Conservation (phyloP, 1,140 invertebrate species). For the Drosophila melanica region DNA sequence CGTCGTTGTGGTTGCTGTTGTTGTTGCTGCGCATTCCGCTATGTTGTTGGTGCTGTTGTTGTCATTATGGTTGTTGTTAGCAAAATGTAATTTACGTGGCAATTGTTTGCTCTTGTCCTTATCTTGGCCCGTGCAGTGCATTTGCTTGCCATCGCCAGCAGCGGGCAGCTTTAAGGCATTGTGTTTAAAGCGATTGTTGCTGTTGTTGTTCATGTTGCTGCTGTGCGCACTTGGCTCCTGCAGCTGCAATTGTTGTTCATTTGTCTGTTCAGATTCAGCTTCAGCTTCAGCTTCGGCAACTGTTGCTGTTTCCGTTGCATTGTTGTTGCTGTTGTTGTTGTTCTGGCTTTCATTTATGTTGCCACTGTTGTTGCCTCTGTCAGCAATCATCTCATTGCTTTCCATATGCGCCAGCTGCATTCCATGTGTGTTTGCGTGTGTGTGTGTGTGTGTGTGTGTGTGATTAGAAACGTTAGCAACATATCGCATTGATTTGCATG, state of each 20-base stretch:
- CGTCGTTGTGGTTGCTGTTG: constrained; percentile 9
- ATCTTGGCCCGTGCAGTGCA: constrained; percentile 21
- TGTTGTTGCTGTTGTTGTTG: constrained; percentile 9
- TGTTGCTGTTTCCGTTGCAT: not conserved
- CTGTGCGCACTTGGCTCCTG: not conserved
- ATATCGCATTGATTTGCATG: constrained; percentile 36
- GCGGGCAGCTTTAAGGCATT: constrained; percentile 49
- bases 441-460: constrained; percentile 28
- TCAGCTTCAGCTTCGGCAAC: constrained; percentile 11
- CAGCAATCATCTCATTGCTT: constrained; percentile 26
- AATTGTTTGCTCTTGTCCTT: constrained; percentile 24
- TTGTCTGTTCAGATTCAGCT: not conserved
- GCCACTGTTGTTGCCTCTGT: constrained; percentile 13
- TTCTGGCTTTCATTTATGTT: constrained; percentile 3
- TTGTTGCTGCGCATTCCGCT: constrained; percentile 13
- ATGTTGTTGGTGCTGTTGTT: constrained; percentile 11
- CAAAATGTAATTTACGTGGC: constrained; percentile 39
- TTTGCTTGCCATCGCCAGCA: constrained; percentile 39
- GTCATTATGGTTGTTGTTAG: constrained; percentile 9
- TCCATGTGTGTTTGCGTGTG: constrained; percentile 42
- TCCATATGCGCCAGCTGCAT: constrained; percentile 64
- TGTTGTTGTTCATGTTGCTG: constrained; percentile 31
- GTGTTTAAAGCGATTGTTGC: constrained; percentile 57
- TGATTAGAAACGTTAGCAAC: constrained; percentile 62
- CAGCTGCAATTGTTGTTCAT: constrained; percentile 21